phyloP scores from a whole-genome alignment of 2,888 invertebrate genomes.

The Eilema sororculum region DNA sequence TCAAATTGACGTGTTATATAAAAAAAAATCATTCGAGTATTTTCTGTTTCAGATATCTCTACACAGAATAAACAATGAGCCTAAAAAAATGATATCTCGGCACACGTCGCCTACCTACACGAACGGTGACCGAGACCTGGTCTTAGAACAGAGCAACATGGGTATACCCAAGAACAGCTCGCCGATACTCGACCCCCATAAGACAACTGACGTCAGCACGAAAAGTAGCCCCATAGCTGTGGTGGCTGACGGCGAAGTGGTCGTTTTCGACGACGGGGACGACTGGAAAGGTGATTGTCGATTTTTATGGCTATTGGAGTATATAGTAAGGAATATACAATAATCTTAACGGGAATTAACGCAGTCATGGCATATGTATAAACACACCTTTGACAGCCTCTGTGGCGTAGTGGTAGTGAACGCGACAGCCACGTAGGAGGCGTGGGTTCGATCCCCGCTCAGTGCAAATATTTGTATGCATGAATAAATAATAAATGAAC shows the following conservation, averaged over 20 bases:
- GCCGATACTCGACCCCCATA: slow-evolving; percentile 81
- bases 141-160: slow-evolving; percentile 69
- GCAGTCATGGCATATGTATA: too few species aligned
- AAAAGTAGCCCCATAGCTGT: slow-evolving; percentile 87
- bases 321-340: neutral
- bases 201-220: slow-evolving; percentile 76
- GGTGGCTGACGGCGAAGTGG: slow-evolving; percentile 92
- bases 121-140: slow-evolving; percentile 76
- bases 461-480: too few species aligned
- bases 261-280: slow-evolving; percentile 95
- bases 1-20: too few species aligned
- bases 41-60: slow-evolving; percentile 74
- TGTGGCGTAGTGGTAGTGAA: too few species aligned
- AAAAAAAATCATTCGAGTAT: too few species aligned
- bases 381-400: too few species aligned
- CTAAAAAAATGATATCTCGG: slow-evolving; percentile 83
- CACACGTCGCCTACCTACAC: slow-evolving; percentile 83
- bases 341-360: too few species aligned
- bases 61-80: slow-evolving; percentile 81
- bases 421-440: too few species aligned
- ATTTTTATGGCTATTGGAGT: neutral
- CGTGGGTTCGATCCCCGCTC: too few species aligned
- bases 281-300: slow-evolving; percentile 90
- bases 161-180: slow-evolving; percentile 83
- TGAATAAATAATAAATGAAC: too few species aligned